Base-by-base conservation (phyloP, 2,797 vertebrate genomes). In the Phataginus tricuspis region DNA sequence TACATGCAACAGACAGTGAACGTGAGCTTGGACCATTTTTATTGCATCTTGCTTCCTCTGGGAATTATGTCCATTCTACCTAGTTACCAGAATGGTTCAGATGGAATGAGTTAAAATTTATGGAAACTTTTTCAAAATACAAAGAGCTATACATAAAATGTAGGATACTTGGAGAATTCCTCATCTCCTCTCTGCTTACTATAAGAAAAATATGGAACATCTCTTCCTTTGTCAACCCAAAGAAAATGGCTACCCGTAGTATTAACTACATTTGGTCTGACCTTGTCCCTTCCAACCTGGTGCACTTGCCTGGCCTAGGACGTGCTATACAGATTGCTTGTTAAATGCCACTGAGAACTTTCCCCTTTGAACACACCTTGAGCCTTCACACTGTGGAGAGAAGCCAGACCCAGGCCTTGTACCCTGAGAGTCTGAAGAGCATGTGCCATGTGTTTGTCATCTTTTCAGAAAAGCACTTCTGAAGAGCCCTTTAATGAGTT, bases 401-500 rank as follows among this genome's bases (percentile, higher is more conserved):
- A 74, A 87, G 55, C 57, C 88, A 94, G 49, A 68, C 23, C 75
- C 5, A 21, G 45, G 16, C 34, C 49, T 90, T 77, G 74, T 21
- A 89, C 74, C 61, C 83, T 84, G 72, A 96, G 72, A 80, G 79
- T 77, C 42, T 95, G 82, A 94, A 97, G 96, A 95, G 90, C 72
- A 90, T 61, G 64, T 79, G 59, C 86, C 80, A 66, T 93, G 77
- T 97, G 96, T 94, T 96, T 96, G 93, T 94, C 89, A 18, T 95
- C 87, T 91, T 93, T 95, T 94, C 85, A 86, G 95, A 94, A 97
- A 97, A 97, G 91, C 53, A 93, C 90, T 82, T 98, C 97, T 98
- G 98, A 98, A 98, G 96, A 98, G 98, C 93, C 95, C 84, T 96
- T 98, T 98, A 98, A 98, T 98, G 97, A 98, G 97, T 96, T 98